Evolutionary conservation across 2,113 vertebrate genomes (phyloP), one percentile per base, ranked within the genome.

Genomic region (Cyanoramphus novaezelandiae): DNA sequence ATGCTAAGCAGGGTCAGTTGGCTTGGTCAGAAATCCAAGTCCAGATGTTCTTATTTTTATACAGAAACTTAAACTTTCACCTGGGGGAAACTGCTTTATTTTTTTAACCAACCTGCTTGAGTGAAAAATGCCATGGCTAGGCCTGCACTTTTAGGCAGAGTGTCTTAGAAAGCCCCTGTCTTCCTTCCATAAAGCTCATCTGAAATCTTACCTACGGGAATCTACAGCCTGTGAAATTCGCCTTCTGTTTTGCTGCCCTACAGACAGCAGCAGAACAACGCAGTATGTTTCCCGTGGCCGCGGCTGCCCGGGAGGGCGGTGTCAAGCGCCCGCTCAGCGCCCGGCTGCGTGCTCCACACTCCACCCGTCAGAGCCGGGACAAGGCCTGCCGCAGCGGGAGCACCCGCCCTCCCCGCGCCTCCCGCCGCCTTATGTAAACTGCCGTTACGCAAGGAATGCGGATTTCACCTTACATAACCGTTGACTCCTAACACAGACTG

Each of bases 401-500:
- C 39, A 5, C 21, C 18, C 6, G 3, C 20, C 35, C 44, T 57
- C 46, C 46, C 47, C 17, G 60, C 57, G 33, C 57, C 13, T 59
- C 21, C 21, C 14, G n/a, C 64, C 10, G 12, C 23, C 2, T 88
- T 92, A 81, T 55, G 75, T 86, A 95, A 96, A 92, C 74, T 68
- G 85, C 55, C 18, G 44, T 89, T 90, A 96, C 39, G 86, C 90
- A 95, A 95, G 93, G 71, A 91, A 91, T 37, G 82, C 70, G 77
- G 89, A 80, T 94, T 85, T 96, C 79, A 84, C 74, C 82, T 97
- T 93, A 79, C 33, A 9, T 95, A 96, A 95, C 31, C 5, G 20
- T 49, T 29, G 20, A 2, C 24, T 75, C 39, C 93, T 74, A 3
- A 8, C 47, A 8, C 33, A 64, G 52, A 4, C 68, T 49, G 31